Evolutionary conservation across 2,888 invertebrate species (phyloP), one percentile per base, ranked within the genome.

Genomic region (Sycophila texana): DNA sequence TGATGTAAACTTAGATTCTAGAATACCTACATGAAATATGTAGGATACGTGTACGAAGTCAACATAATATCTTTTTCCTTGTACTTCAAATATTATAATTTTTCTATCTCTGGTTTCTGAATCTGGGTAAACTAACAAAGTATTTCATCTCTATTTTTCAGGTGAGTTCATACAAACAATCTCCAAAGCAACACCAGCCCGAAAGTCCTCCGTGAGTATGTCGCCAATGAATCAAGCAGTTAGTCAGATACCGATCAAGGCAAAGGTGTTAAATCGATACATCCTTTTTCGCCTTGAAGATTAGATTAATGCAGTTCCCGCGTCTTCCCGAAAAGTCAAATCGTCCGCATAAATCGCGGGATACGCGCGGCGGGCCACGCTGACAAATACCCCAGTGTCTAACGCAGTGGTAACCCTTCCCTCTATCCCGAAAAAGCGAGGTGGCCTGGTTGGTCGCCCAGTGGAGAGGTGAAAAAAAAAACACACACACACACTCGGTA

Each of bases 291-390:
- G 47, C 30, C 57, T 49, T 10, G n/a, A 20, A 66, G 58, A 58
- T 66, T 66, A 58, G 66, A 66, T 66, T 47, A 58, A 74, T 74
- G 57, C 47, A 60, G 18, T 22, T 3, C 18, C 4, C 18, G 10
- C 0, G 47, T 18, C 16, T 18, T 14, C 22, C 13, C 60, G 14
- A 60, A 65, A 65, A 55, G 22, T 61, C 60, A 63, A 73, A 73
- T 73, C 49, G 22, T 74, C 73, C 60, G 14, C 73, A 63, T 65
- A 74, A 74, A 74, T 74, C 18, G 26, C n/a, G n/a, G n/a, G 4
- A 74, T 51, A 55, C 55, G 63, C 73, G 55, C 55, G 51, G 63
- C 55, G 51, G n/a, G 30, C 16, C 30, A 10, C 39, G 26, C 1
- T 30, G 61, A 61, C 61, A 61, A 61, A 61, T 7, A 16, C 30